Evolutionary conservation across 2,113 vertebrate genomes (phyloP).

Genomic region (Amphiprion ocellaris): DNA sequence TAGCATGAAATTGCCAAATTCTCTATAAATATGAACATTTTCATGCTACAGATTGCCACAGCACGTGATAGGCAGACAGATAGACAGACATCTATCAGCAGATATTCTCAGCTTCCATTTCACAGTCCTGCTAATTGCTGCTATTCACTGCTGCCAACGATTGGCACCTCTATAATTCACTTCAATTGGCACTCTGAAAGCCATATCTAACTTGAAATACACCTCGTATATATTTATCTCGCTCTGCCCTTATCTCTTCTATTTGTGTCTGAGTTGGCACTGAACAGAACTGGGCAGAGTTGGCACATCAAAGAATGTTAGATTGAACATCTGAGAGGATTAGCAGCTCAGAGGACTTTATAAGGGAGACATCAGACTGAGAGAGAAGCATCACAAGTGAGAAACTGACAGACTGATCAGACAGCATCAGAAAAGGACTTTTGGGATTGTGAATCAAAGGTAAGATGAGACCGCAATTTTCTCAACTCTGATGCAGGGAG

Average conservation of each 20-base stretch:
- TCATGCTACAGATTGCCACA: not conserved
- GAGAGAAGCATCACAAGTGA: constrained; percentile 17
- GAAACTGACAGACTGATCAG: constrained; percentile 17
- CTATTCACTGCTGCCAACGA: not conserved
- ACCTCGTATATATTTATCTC: constrained; percentile 27
- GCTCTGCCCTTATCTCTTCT: constrained; percentile 22
- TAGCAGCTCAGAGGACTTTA: constrained; percentile 57
- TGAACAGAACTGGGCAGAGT: constrained; percentile 20
- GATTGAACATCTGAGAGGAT: constrained; percentile 56
- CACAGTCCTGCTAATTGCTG: not conserved
- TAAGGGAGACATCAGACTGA: constrained; percentile 26
- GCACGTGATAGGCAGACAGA: not conserved
- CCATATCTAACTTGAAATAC: constrained; percentile 13
- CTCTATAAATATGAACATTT: not conserved
- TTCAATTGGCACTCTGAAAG: not conserved
- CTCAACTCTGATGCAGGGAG: not conserved
- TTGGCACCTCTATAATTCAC: constrained; percentile 2
- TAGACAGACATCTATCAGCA: constrained; percentile 1
- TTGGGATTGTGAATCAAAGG: constrained; percentile 39
- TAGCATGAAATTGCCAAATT: not conserved
- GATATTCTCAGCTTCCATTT: not conserved
- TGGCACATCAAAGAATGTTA: constrained; percentile 19
- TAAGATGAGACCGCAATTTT: constrained; percentile 37
- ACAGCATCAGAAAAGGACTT: constrained; percentile 27
- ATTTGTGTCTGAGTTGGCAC: constrained; percentile 57